phyloP scores from a whole-genome alignment of 2,113 vertebrate species.

The Mystacornis crossleyi region DNA sequence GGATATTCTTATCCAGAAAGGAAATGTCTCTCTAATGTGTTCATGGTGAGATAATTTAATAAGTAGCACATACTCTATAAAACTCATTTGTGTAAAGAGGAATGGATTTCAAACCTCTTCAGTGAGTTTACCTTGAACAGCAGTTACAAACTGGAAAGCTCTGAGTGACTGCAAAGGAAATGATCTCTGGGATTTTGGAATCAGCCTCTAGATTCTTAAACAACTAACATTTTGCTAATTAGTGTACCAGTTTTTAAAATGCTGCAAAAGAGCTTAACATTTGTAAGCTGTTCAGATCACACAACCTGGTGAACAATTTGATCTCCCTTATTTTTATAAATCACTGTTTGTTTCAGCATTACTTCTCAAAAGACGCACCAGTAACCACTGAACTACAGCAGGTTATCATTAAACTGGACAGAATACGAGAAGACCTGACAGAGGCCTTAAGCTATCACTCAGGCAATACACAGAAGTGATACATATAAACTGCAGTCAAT shows the following conservation, averaged over 20 bases:
- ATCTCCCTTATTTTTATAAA: neutral
- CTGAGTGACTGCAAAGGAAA: neutral
- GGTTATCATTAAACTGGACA: neutral
- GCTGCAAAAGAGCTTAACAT: neutral
- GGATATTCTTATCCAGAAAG: neutral
- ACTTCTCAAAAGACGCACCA: neutral
- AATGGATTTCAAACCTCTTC: neutral
- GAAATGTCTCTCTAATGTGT: neutral
- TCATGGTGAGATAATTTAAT: neutral
- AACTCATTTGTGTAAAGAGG: neutral
- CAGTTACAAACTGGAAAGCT: neutral
- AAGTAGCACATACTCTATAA: neutral
- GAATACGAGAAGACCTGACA: neutral
- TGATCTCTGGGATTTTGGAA: neutral
- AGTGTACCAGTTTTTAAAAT: neutral
- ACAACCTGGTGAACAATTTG: neutral
- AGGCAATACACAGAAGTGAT: neutral
- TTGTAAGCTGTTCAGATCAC: neutral
- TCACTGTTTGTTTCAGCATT: neutral
- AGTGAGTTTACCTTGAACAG: conserved; percentile 35
- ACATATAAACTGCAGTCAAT: neutral
- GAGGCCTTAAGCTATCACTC: neutral
- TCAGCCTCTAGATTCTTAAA: neutral
- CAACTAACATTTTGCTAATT: conserved; percentile 7
- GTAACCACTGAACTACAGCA: neutral